These are phyloP conservation scores for Colostygia pectinataria DNA, from an alignment of 2,888 invertebrate species.

Conservation along the genomic window DNA sequence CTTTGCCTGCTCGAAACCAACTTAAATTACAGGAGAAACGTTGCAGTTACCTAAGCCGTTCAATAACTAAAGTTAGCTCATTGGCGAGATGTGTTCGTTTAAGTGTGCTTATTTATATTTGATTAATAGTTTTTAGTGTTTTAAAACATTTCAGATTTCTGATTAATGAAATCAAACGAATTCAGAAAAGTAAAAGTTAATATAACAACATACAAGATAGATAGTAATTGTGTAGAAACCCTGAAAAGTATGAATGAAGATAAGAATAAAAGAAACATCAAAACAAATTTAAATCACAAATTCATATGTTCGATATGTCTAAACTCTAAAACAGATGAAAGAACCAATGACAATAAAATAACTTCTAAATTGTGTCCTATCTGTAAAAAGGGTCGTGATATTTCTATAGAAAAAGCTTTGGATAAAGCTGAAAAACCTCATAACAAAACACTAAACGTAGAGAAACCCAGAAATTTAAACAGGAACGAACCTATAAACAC, in stretches of 20 bases:
- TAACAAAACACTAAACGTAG: constrained; percentile 18
- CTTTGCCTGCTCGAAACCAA: too few relatives aligned
- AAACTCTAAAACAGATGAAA: constrained; percentile 38
- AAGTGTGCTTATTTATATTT: too few relatives aligned
- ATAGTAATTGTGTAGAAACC: constrained; percentile 11
- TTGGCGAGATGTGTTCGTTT: too few relatives aligned
- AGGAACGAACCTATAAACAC: not conserved
- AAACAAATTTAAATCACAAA: constrained; percentile 37
- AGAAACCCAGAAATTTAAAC: constrained; percentile 11
- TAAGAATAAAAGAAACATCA: constrained; percentile 23
- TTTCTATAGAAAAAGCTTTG: constrained; percentile 14
- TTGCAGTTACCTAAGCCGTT: too few relatives aligned
- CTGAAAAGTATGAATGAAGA: constrained; percentile 34
- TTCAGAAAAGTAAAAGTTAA: constrained; percentile 52
- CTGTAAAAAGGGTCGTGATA: constrained; percentile 41
- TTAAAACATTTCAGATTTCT: constrained; percentile 4
- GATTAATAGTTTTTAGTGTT: too few relatives aligned
- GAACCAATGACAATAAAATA: constrained; percentile 37
- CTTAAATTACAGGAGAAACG: too few relatives aligned
- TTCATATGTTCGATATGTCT: constrained; percentile 64
- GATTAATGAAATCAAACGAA: constrained; percentile 16
- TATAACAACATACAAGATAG: constrained; percentile 55
- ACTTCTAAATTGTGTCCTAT: constrained; percentile 42
- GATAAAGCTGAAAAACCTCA: constrained; percentile 18
- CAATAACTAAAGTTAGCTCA: too few relatives aligned